These are phyloP conservation scores for Elgaria multicarinata DNA, from an alignment of 2,113 vertebrate genomes.

Conservation along the genomic window DNA sequence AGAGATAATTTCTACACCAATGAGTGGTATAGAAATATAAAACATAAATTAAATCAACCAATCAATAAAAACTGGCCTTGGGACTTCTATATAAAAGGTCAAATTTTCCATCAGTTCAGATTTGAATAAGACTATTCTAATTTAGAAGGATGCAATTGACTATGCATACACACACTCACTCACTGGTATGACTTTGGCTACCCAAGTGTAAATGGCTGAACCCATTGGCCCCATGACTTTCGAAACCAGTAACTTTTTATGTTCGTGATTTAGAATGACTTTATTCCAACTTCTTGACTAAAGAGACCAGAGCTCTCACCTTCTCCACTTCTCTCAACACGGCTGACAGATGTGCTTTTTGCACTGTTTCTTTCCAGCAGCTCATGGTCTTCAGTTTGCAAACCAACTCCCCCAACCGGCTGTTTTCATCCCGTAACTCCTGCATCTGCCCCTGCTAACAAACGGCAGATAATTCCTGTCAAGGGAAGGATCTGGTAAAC, in stretches of 20 bases:
- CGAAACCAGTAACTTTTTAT: background rate
- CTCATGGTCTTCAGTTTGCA: conserved; percentile 73
- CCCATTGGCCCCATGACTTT: background rate
- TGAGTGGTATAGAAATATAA: too few relatives aligned
- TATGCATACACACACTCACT: background rate
- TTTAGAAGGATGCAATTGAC: background rate
- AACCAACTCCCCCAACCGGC: conserved; percentile 64
- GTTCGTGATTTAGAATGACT: background rate
- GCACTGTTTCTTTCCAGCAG: conserved; percentile 72
- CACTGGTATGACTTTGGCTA: background rate
- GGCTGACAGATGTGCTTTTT: conserved; percentile 67
- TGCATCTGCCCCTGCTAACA: conserved; percentile 75
- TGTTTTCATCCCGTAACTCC: conserved; percentile 67
- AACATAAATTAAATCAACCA: too few relatives aligned
- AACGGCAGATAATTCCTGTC: background rate
- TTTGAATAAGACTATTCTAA: background rate
- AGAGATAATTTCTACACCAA: too few relatives aligned
- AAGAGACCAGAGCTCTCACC: conserved; percentile 59
- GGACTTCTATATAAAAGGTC: background rate
- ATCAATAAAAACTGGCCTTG: background rate
- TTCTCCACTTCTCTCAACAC: conserved; percentile 74
- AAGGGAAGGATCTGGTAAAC: background rate
- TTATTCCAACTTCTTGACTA: background rate
- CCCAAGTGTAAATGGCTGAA: background rate
- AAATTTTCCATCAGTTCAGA: background rate